phyloP scores from a whole-genome alignment of 1,140 invertebrate genomes.

The Hyles euphorbiae region DNA sequence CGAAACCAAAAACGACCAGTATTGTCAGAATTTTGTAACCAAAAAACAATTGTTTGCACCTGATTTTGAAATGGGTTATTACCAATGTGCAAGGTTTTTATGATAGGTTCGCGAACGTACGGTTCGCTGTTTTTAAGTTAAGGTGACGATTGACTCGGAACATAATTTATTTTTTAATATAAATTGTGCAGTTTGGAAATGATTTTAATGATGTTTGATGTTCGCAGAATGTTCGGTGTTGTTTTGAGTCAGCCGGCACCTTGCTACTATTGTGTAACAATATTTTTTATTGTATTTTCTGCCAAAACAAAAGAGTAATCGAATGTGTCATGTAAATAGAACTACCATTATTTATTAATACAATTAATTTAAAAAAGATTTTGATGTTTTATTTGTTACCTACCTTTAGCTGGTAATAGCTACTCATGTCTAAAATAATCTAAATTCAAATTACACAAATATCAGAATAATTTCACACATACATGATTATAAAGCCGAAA shows the following conservation, averaged over 20 bases:
- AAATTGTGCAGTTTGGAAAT: conserved; percentile 7
- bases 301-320: conserved; percentile 71
- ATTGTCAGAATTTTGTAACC: conserved; percentile 61
- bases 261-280: conserved; percentile 53
- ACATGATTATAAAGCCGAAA: no score
- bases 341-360: conserved; percentile 76
- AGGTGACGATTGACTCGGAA: conserved; percentile 4
- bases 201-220: conserved; percentile 14
- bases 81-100: conserved; percentile 34
- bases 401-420: neutral
- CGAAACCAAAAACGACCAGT: conserved; percentile 68
- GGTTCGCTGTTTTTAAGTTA: neutral
- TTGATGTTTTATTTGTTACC: conserved; percentile 50
- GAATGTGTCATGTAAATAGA: conserved; percentile 75
- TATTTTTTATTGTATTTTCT: conserved; percentile 67
- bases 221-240: conserved; percentile 32
- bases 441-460: neutral
- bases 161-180: conserved; percentile 6
- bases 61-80: conserved; percentile 27
- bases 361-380: conserved; percentile 71
- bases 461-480: no score
- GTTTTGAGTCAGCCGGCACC: conserved; percentile 44
- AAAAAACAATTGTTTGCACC: conserved; percentile 44
- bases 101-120: conserved; percentile 18
- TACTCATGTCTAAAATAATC: no score